phyloP scores from a whole-genome alignment of 92 coral and sea anemone species.

The Zoanthus sansibaricus region DNA sequence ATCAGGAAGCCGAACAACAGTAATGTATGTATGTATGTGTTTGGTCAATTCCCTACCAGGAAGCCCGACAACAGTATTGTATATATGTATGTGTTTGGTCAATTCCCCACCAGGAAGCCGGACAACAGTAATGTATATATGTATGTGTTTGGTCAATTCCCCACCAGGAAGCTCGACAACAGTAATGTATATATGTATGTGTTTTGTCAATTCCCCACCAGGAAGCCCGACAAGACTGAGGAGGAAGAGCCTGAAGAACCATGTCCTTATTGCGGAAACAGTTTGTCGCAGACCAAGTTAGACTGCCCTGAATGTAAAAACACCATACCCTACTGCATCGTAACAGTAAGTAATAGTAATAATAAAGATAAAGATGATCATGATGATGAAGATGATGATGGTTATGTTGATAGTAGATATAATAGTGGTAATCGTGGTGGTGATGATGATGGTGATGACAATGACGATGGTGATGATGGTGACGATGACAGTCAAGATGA shows the following conservation, averaged over 20 bases:
- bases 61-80: slow-evolving; percentile 82
- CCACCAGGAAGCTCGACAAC: slow-evolving; percentile 89
- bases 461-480: too few species aligned
- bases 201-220: slow-evolving; percentile 13
- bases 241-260: slow-evolving; percentile 93
- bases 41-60: slow-evolving; percentile 44
- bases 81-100: background rate
- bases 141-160: background rate
- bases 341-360: slow-evolving; percentile 72
- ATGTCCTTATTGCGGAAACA: slow-evolving; percentile 93
- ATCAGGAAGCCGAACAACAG: slow-evolving; percentile 73
- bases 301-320: slow-evolving; percentile 99
- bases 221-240: slow-evolving; percentile 97
- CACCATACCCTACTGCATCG: slow-evolving; percentile 93
- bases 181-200: background rate
- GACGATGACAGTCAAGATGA: too few species aligned
- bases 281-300: slow-evolving; percentile 92
- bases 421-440: too few species aligned
- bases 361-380: too few species aligned
- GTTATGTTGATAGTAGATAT: too few species aligned
- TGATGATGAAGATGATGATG: too few species aligned
- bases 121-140: slow-evolving; percentile 55
- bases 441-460: too few species aligned
- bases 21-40: background rate
- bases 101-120: slow-evolving; percentile 75